Percentiles rank a stretch among this genome's conserved stretches.
phyloP scores from a whole-genome alignment of 2,888 invertebrate genomes.

The Orthonevra nobilis region DNA sequence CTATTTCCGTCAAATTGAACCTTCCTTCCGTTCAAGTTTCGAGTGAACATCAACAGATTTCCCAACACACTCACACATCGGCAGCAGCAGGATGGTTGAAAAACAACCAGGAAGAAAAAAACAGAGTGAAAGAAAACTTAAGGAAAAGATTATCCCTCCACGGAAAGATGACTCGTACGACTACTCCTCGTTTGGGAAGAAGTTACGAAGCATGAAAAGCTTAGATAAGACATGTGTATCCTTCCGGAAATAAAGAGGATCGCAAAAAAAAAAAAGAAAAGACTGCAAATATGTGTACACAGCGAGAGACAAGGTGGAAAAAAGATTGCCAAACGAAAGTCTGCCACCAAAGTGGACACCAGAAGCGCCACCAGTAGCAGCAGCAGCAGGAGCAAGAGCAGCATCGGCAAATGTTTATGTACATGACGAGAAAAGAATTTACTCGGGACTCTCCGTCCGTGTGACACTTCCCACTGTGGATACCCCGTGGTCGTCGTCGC shows the following conservation, averaged over 20 bases:
- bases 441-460: constrained; percentile 32
- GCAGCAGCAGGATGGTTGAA: not conserved
- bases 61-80: not conserved
- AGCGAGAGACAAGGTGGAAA: constrained; percentile 6
- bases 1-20: constrained; percentile 48
- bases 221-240: constrained; percentile 71
- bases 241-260: constrained; percentile 68
- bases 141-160: constrained; percentile 50
- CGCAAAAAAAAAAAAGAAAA: not conserved
- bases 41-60: constrained; percentile 36
- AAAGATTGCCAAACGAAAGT: constrained; percentile 33
- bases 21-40: constrained; percentile 5
- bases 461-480: constrained; percentile 56
- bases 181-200: constrained; percentile 52
- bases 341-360: constrained; percentile 33
- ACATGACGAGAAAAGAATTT: constrained; percentile 50
- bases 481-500: constrained; percentile 53
- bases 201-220: constrained; percentile 69
- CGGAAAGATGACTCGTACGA: constrained; percentile 18
- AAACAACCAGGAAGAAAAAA: not conserved
- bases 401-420: constrained; percentile 52
- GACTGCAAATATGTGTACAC: not conserved
- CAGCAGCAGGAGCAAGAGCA: constrained; percentile 6
- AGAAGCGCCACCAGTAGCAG: not conserved
- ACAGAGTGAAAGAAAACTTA: too few species aligned